Base-by-base conservation (phyloP, 2,797 vertebrate genomes). In the Toxotes lorentzi region DNA sequence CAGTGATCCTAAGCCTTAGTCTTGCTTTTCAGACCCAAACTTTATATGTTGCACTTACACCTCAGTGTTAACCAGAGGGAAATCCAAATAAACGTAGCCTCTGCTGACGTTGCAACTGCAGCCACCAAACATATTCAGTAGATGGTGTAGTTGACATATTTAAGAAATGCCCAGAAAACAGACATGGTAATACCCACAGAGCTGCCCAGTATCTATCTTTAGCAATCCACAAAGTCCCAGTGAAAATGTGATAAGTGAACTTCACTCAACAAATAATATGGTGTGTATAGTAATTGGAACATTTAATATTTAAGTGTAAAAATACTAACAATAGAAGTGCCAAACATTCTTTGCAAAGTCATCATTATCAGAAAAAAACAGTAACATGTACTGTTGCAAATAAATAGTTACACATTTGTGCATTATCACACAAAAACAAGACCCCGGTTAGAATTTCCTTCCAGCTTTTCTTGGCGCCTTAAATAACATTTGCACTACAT, bases 131-230 rank as follows among this genome's bases (percentile, higher is more conserved):
- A 38, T 1, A 0, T n/a, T 50, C 43, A 68, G 57, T 35, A 57
- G 73, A 50, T 76, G 50, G 45, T 2, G 4, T 23, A 7, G 17
- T 73, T 32, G 8, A 17, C 30, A 67, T n/a, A 23, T n/a, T 68
- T 6, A 10, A 0, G 5, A 59, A 56, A 41, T 24, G n/a, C 40
- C 0, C 10, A 27, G 30, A 40, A 58, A 43, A 24, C 21, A 51
- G n/a, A 21, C 34, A 8, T 43, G 19, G 48, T 0, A 69, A 0
- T 1, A 27, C n/a, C 4, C 8, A 38, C 7, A 43, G 47, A 54
- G 4, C 6, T 41, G 8, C 7, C 59, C 16, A 38, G 7, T 17
- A 11, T 17, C 27, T 43, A 32, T 27, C 24, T 19, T 50, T 1
- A 27, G 7, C 17, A 16, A 11, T 48, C 40, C 43, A 34, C 53